Evolutionary conservation across 2,888 invertebrate species (phyloP).

Genomic region (Epistrophella euchroma): DNA sequence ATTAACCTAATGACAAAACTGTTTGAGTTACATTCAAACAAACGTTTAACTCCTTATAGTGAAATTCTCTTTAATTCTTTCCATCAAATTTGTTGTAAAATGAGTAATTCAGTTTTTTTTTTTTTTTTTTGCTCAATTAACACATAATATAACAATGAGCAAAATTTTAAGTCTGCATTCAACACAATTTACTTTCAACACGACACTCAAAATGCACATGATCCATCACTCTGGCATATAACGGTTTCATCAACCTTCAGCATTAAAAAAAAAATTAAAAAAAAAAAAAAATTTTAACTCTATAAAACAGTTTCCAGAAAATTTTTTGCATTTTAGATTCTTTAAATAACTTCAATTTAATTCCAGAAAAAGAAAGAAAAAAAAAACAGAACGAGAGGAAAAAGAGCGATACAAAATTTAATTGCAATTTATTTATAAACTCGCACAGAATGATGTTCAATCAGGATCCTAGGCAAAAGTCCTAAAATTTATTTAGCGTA

Average conservation of each 20-base stretch:
- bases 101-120: not conserved
- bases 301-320: not conserved
- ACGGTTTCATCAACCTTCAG: conserved; percentile 9
- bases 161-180: not conserved
- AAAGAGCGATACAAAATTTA: conserved; percentile 4
- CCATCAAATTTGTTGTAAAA: not conserved
- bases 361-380: not conserved
- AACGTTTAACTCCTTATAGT: too few relatives aligned
- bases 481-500: conserved; percentile 51
- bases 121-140: not conserved
- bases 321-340: conserved; percentile 18
- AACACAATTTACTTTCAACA: conserved; percentile 19
- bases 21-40: too few relatives aligned
- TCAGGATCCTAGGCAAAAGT: not conserved
- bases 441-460: conserved; percentile 13
- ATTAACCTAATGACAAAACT: too few relatives aligned
- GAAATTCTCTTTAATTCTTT: not conserved
- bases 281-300: not conserved
- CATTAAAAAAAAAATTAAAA: not conserved
- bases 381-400: not conserved
- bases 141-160: not conserved
- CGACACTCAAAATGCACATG: conserved; percentile 23
- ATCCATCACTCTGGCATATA: conserved; percentile 15
- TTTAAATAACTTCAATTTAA: conserved; percentile 32
- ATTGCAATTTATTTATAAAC: conserved; percentile 42